A percentile compares a stretch with the other conserved stretches of the same genome.
phyloP scores from a whole-genome alignment of 2,797 vertebrate genomes.

The Telmatherina bonti region DNA sequence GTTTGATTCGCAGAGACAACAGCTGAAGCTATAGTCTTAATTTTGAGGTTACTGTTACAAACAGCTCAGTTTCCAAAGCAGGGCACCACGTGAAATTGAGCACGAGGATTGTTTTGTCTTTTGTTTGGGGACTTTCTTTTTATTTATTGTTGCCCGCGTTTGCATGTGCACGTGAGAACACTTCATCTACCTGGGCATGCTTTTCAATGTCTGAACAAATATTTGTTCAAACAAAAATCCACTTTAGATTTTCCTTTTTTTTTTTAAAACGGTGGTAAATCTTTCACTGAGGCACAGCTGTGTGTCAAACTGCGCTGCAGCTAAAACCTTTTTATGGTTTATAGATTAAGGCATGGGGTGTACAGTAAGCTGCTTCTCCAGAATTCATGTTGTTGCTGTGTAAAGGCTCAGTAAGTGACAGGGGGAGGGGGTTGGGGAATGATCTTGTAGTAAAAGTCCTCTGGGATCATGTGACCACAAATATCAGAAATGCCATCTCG shows the following conservation, averaged over 20 bases:
- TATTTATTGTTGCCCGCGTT: neutral
- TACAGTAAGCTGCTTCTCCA: constrained; percentile 68
- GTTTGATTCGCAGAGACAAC: constrained; percentile 33
- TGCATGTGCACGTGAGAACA: neutral
- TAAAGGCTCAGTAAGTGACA: constrained; percentile 72
- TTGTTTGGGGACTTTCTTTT: constrained; percentile 51
- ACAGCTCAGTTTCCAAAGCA: constrained; percentile 18
- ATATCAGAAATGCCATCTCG: constrained; percentile 79
- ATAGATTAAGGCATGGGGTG: constrained; percentile 60
- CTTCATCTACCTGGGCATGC: too few species aligned
- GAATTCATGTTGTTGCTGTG: constrained; percentile 70
- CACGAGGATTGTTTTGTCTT: constrained; percentile 58
- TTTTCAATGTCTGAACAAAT: neutral
- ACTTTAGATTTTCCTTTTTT: neutral
- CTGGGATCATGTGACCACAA: constrained; percentile 76
- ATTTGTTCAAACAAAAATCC: neutral
- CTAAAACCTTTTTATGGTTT: constrained; percentile 65
- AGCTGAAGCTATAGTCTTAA: constrained; percentile 38
- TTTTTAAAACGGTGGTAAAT: constrained; percentile 28
- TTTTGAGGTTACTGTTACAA: constrained; percentile 48
- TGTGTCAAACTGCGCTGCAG: constrained; percentile 40
- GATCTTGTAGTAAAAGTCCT: constrained; percentile 81
- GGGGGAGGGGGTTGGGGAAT: constrained; percentile 62
- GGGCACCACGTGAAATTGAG: constrained; percentile 64
- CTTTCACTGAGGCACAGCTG: constrained; percentile 47